Evolutionary conservation across 2,888 invertebrate genomes (phyloP).

Genomic region (Augochlorella aurata): DNA sequence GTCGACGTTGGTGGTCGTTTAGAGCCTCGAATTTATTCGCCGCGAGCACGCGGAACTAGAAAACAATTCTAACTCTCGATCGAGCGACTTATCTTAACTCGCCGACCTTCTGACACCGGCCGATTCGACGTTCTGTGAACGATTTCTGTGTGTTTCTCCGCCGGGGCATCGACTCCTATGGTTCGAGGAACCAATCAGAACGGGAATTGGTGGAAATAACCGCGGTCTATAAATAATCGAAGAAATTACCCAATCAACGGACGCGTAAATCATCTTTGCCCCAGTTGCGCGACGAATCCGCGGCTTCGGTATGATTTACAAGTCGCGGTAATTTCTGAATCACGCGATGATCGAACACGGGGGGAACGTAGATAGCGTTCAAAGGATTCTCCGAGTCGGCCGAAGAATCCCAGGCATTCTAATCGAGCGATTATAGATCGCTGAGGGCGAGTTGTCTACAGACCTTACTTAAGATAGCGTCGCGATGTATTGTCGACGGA

Average conservation of each 20-base stretch:
- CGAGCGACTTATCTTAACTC: too few species aligned
- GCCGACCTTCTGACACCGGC: too few species aligned
- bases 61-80: too few species aligned
- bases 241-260: background rate
- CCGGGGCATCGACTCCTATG: too few species aligned
- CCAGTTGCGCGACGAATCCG: background rate
- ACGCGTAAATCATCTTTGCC: background rate
- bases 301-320: background rate
- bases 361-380: background rate
- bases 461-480: constrained; percentile 20
- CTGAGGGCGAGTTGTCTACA: background rate
- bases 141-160: too few species aligned
- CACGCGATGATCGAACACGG: background rate
- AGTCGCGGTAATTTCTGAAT: background rate
- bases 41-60: too few species aligned
- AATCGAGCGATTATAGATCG: background rate
- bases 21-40: background rate
- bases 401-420: background rate
- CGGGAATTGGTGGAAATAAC: too few species aligned
- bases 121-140: too few species aligned
- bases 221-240: background rate
- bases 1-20: background rate
- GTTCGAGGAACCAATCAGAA: too few species aligned
- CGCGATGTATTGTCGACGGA: constrained; percentile 4
- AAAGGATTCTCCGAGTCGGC: background rate